phyloP scores from a whole-genome alignment of 2,888 invertebrate species.

The Graphium colonna region DNA sequence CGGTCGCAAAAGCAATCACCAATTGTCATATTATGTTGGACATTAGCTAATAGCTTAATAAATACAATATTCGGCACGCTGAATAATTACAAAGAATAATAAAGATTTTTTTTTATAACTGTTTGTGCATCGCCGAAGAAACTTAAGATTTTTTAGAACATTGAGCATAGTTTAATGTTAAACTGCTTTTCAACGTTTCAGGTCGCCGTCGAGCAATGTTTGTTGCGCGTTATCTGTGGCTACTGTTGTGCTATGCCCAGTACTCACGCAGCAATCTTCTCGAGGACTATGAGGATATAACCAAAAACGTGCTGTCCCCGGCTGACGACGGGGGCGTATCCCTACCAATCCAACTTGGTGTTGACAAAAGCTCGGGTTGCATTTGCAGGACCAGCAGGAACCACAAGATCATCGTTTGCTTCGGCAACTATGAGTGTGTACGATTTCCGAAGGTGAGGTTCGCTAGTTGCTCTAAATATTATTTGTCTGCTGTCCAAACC shows the following conservation, averaged over 20 bases:
- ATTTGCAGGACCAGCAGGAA: slow-evolving; percentile 63
- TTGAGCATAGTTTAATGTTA: too few relatives aligned
- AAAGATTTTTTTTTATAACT: too few relatives aligned
- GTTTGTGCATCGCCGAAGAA: too few relatives aligned
- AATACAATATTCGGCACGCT: too few relatives aligned
- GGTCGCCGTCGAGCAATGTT: slow-evolving; percentile 42
- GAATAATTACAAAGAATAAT: too few relatives aligned
- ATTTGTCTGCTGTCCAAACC: too few relatives aligned
- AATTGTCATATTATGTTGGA: too few relatives aligned
- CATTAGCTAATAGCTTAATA: too few relatives aligned
- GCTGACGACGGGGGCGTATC: slow-evolving; percentile 41
- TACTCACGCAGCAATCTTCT: slow-evolving; percentile 50
- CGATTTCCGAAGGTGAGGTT: slow-evolving; percentile 65
- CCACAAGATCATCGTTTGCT: slow-evolving; percentile 65
- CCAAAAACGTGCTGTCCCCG: slow-evolving; percentile 43
- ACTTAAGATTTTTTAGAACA: too few relatives aligned
- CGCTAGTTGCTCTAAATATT: background rate
- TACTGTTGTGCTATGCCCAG: slow-evolving; percentile 61
- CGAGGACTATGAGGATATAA: slow-evolving; percentile 53
- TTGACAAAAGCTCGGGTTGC: slow-evolving; percentile 68
- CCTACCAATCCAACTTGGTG: slow-evolving; percentile 55
- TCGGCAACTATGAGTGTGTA: slow-evolving; percentile 73
- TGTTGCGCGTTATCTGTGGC: slow-evolving; percentile 54
- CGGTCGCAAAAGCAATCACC: too few relatives aligned
- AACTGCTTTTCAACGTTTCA: too few relatives aligned